Percentiles rank a stretch among this genome's conserved stretches.
Evolutionary conservation across 2,888 invertebrate species (phyloP).

Genomic region (Tenodera sinensis): DNA sequence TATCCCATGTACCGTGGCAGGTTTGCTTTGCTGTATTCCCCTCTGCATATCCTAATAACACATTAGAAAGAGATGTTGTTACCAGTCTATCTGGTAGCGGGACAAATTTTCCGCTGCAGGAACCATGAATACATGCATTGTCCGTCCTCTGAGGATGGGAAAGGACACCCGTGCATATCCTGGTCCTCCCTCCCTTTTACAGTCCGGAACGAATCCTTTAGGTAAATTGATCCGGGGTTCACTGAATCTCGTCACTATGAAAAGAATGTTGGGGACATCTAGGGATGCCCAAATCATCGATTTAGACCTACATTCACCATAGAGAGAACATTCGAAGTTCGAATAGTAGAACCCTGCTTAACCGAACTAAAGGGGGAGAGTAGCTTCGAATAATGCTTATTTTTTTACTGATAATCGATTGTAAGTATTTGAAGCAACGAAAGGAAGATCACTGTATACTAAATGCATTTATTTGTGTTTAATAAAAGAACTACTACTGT

Average conservation of each 20-base stretch:
- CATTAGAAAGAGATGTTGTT: conserved; percentile 10
- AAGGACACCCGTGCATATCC: not conserved
- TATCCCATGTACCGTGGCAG: not conserved
- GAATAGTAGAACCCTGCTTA: no score
- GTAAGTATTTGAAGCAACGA: no score
- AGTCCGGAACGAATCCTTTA: conserved; percentile 24
- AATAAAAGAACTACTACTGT: no score
- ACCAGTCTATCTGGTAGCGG: conserved; percentile 20
- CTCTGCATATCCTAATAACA: not conserved
- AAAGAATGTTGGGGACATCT: not conserved
- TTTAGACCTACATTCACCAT: no score
- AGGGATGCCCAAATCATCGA: not conserved
- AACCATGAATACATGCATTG: conserved; percentile 18
- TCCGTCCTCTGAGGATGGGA: conserved; percentile 7
- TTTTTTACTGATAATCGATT: no score
- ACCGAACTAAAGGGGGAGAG: no score
- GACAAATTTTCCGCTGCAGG: conserved; percentile 24
- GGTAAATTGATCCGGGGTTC: conserved; percentile 22
- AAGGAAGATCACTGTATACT: no score
- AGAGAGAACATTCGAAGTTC: no score
- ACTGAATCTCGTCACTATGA: not conserved
- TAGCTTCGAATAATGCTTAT: no score
- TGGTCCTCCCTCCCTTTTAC: not conserved
- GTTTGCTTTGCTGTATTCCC: not conserved
- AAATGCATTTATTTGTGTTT: no score